phyloP scores from a whole-genome alignment of 2,888 invertebrate genomes.

The Baronia brevicornis region DNA sequence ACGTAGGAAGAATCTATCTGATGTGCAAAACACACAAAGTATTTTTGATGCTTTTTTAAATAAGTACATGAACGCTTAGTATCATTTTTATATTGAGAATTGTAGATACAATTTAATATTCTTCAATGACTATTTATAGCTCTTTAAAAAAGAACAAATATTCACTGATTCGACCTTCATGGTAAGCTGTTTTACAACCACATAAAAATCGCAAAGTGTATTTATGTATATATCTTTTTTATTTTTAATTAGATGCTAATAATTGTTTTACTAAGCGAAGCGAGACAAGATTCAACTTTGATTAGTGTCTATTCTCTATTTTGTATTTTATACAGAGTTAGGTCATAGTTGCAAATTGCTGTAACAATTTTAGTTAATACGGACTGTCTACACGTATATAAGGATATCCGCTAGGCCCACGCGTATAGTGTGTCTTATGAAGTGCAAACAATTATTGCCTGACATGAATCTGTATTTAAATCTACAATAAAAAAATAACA shows the following conservation, averaged over 20 bases:
- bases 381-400: constrained; percentile 59
- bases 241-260: too few species aligned
- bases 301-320: too few species aligned
- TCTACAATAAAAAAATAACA: constrained; percentile 1
- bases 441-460: constrained; percentile 18
- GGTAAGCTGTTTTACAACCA: constrained; percentile 12
- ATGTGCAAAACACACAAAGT: too few species aligned
- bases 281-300: too few species aligned
- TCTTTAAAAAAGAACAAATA: constrained; percentile 34
- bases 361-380: constrained; percentile 48
- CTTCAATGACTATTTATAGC: constrained; percentile 37
- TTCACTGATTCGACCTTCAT: constrained; percentile 40
- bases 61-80: too few species aligned
- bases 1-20: too few species aligned
- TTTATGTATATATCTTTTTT: too few species aligned
- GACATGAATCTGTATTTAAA: background rate
- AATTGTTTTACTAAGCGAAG: background rate
- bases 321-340: constrained; percentile 29
- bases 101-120: constrained; percentile 43
- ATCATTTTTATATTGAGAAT: too few species aligned
- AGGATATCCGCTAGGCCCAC: constrained; percentile 66
- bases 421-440: constrained; percentile 35
- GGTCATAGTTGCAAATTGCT: constrained; percentile 58
- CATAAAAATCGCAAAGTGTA: constrained; percentile 5
- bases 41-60: too few species aligned